Base-by-base conservation (phyloP, 2,888 invertebrate genomes). In the Hyposoter didymator region DNA sequence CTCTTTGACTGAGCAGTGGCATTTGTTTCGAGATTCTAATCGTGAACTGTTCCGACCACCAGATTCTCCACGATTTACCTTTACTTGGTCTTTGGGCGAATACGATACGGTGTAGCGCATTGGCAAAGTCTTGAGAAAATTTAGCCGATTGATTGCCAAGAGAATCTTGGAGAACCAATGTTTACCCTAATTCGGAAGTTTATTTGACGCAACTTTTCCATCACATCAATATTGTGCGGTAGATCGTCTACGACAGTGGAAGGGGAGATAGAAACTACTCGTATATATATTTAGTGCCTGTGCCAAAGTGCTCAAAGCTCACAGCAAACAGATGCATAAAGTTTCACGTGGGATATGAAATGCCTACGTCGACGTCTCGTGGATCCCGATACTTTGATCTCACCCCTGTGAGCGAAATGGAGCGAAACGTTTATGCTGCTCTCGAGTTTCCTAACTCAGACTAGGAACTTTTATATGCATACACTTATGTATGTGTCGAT, bases 331-430 rank as follows among this genome's bases (percentile, higher is more conserved):
- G 82, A 86, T 84, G 75, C 81, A 82, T 78, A 82, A 84, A 84
- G 78, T 84, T 84, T 78, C 69, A 17, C 49, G 49, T 59, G 17
- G 49, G 47, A 59, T 64, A 79, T 72, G 67, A 64, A 69, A 85
- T 64, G 73, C 78, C 35, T 52, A 52, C 35, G 70, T 59, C 19
- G 72, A 81, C 76, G 82, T 82, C 74, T 74, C 79, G 12, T n/a
- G 62, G 73, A 84, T 39, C 32, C 72, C 84, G 86, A 86, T 86
- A 84, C 84, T 82, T 86, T 84, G 84, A 84, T 84, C 76, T 82
- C 75, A 64, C 43, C 55, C 84, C 75, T 64, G 78, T 82, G 84
- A 59, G 28, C 59, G 59, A 86, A 85, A 86, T 86, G 82, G 86
- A 75, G 86, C 75, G 84, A 86, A 86, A 84, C 84, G 84, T 85